Conservation (phyloP, 2,113 vertebrate species). For the Corynorhinus townsendii region DNA sequence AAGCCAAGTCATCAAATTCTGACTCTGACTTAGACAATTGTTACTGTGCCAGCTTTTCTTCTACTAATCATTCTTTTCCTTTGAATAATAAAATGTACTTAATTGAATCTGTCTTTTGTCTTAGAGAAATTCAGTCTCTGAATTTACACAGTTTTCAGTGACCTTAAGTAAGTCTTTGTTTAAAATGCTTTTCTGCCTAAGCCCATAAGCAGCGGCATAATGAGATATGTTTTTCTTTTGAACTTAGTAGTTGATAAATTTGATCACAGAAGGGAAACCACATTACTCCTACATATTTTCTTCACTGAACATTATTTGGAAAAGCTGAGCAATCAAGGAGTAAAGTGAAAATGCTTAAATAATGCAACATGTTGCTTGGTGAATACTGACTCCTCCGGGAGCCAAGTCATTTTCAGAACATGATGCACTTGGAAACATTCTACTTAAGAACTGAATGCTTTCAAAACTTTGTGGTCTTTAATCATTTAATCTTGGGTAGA, state of each 20-base stretch:
- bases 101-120: neutral
- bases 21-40: neutral
- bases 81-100: constrained; percentile 24
- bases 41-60: neutral
- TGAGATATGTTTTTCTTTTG: constrained; percentile 31
- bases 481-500: neutral
- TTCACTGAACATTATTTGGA: neutral
- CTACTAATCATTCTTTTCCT: neutral
- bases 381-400: neutral
- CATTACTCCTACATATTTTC: neutral
- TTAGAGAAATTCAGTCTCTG: neutral
- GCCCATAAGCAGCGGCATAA: neutral
- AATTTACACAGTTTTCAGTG: constrained; percentile 50
- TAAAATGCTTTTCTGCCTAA: constrained; percentile 43
- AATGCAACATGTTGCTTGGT: neutral
- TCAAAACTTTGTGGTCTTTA: neutral
- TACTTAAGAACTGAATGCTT: neutral
- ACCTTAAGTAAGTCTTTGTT: neutral
- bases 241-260: neutral
- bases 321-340: constrained; percentile 31
- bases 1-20: neutral
- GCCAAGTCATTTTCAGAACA: neutral
- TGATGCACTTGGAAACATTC: neutral
- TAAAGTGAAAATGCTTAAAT: constrained; percentile 29
- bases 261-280: constrained; percentile 23